phyloP scores from a whole-genome alignment of 2,888 invertebrate species.

The Eilema griseolum region DNA sequence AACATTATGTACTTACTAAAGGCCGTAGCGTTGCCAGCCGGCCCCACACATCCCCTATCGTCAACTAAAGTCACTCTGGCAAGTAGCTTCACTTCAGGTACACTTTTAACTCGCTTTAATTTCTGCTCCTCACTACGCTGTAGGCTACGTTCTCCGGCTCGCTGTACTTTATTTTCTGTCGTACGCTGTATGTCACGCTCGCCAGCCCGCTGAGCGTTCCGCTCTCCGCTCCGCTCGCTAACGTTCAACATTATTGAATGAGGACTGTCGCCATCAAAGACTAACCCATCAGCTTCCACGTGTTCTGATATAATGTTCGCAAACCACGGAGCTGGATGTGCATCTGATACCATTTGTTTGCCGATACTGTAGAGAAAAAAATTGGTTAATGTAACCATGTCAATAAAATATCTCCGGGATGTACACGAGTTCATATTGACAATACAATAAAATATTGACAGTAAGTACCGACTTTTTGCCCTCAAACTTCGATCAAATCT shows the following conservation, averaged over 20 bases:
- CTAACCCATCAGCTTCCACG: conserved; percentile 63
- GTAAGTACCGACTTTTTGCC: too few relatives aligned
- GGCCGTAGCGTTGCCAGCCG: conserved; percentile 75
- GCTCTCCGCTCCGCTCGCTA: conserved; percentile 53
- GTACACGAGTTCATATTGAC: too few relatives aligned
- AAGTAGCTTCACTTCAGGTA: conserved; percentile 69
- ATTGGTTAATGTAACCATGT: too few relatives aligned
- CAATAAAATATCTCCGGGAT: too few relatives aligned
- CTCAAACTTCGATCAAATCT: too few relatives aligned
- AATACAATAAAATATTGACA: too few relatives aligned
- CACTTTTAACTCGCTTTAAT: conserved; percentile 29
- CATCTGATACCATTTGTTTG: conserved; percentile 78
- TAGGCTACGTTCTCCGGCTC: conserved; percentile 36
- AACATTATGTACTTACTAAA: conserved; percentile 65
- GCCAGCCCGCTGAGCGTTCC: conserved; percentile 42
- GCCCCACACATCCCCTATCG: conserved; percentile 74
- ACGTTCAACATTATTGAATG: conserved; percentile 68
- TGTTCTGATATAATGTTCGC: conserved; percentile 64
- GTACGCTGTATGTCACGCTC: conserved; percentile 40
- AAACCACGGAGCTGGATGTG: conserved; percentile 76
- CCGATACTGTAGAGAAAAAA: conserved; percentile 66
- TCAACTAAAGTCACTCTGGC: conserved; percentile 76
- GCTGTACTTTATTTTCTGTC: conserved; percentile 32
- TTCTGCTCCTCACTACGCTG: conserved; percentile 46
- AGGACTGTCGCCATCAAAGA: conserved; percentile 60